Evolutionary conservation across 2,797 vertebrate genomes (phyloP).

Genomic region (Danionella dracula): DNA sequence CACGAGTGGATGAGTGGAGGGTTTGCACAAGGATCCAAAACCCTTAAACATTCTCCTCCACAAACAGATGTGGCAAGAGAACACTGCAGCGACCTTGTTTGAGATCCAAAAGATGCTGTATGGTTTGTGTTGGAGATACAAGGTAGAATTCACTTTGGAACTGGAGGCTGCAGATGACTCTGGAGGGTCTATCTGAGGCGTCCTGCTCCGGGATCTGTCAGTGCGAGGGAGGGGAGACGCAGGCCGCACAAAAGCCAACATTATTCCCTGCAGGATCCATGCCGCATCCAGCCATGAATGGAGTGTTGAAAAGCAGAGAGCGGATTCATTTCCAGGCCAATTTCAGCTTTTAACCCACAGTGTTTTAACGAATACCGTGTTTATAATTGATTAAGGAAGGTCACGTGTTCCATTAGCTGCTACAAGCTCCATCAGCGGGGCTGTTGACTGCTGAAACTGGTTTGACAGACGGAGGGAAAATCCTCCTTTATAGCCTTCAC

Average conservation of each 20-base stretch:
- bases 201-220: conserved; percentile 72
- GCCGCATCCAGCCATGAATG: conserved; percentile 84
- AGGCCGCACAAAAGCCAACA: conserved; percentile 86
- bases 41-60: no score
- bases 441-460: neutral
- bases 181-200: conserved; percentile 57
- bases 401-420: conserved; percentile 51
- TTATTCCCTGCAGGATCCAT: conserved; percentile 82
- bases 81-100: no score
- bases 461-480: neutral
- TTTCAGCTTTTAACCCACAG: conserved; percentile 65
- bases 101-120: no score
- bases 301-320: conserved; percentile 85
- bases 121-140: no score
- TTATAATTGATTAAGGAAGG: conserved; percentile 60
- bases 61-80: no score
- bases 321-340: conserved; percentile 87
- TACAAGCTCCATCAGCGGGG: conserved; percentile 44
- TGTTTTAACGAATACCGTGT: no score
- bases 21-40: no score
- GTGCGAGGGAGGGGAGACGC: conserved; percentile 66
- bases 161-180: conserved; percentile 6
- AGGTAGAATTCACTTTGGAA: neutral
- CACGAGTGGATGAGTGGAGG: no score
- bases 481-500: no score